These are phyloP conservation scores for Plebejus melissa DNA, from an alignment of 2,888 invertebrate species.

Conservation along the genomic window DNA sequence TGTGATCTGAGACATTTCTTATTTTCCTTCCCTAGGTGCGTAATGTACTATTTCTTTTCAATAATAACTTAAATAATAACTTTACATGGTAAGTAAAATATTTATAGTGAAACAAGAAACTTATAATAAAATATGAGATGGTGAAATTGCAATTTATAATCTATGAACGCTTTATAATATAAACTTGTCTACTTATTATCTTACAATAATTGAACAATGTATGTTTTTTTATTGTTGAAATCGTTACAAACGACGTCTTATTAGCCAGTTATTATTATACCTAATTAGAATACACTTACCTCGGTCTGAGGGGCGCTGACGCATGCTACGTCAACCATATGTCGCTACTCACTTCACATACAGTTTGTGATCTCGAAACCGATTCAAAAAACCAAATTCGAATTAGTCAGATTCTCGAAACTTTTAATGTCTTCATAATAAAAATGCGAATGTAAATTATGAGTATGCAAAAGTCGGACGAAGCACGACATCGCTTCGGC, in stretches of 20 bases:
- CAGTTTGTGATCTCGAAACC: conserved; percentile 9
- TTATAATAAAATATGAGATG: background rate
- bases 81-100: too few relatives aligned
- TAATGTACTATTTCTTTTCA: too few relatives aligned
- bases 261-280: conserved; percentile 17
- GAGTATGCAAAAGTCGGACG: conserved; percentile 33
- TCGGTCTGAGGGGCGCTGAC: conserved; percentile 50
- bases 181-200: too few relatives aligned
- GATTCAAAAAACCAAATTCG: conserved; percentile 14
- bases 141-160: background rate
- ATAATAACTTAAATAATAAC: too few relatives aligned
- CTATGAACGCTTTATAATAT: too few relatives aligned
- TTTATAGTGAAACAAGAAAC: too few relatives aligned
- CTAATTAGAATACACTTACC: conserved; percentile 54
- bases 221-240: background rate
- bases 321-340: conserved; percentile 60
- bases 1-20: too few relatives aligned
- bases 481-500: conserved; percentile 50
- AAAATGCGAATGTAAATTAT: conserved; percentile 38
- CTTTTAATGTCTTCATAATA: conserved; percentile 26
- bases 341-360: conserved; percentile 44
- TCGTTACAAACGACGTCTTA: background rate
- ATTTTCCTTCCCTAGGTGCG: too few relatives aligned
- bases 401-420: conserved; percentile 25
- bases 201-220: background rate